phyloP scores from a whole-genome alignment of 2,888 invertebrate species.

The Drosophila pseudotalamancana region DNA sequence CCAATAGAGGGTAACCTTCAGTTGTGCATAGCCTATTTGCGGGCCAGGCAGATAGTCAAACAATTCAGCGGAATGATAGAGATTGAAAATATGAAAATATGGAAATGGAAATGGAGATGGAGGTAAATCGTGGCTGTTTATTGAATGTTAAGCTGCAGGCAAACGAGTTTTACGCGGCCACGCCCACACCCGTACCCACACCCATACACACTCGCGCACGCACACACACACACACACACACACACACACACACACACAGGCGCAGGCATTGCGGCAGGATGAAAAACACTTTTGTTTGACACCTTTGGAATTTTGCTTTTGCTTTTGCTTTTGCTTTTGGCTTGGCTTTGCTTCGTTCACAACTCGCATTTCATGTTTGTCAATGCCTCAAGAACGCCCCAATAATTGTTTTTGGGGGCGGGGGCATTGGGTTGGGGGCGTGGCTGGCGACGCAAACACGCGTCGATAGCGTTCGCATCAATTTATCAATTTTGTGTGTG shows the following conservation, averaged over 20 bases:
- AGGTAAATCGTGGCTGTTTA: neutral
- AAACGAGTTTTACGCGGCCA: slow-evolving; percentile 32
- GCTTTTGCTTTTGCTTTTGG: too few relatives aligned
- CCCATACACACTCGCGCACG: too few relatives aligned
- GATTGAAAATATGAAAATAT: slow-evolving; percentile 15
- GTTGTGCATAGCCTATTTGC: neutral
- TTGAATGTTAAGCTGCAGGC: slow-evolving; percentile 18
- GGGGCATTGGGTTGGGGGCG: too few relatives aligned
- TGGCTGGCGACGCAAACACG: neutral
- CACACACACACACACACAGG: neutral
- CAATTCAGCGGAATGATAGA: slow-evolving; percentile 1
- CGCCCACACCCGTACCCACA: neutral
- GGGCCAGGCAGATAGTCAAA: neutral
- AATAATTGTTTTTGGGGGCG: neutral
- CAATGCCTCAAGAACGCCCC: slow-evolving; percentile 9
- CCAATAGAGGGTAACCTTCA: neutral
- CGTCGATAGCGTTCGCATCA: slow-evolving; percentile 51
- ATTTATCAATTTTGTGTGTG: slow-evolving; percentile 29
- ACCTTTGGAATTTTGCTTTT: too few relatives aligned
- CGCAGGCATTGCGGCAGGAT: neutral
- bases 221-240: neutral
- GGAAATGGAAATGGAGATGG: neutral
- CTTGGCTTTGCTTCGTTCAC: neutral
- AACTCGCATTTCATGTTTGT: slow-evolving; percentile 4
- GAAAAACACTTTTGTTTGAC: slow-evolving; percentile 9